phyloP scores from a whole-genome alignment of 2,888 invertebrate genomes.

The Agonum fuliginosum region DNA sequence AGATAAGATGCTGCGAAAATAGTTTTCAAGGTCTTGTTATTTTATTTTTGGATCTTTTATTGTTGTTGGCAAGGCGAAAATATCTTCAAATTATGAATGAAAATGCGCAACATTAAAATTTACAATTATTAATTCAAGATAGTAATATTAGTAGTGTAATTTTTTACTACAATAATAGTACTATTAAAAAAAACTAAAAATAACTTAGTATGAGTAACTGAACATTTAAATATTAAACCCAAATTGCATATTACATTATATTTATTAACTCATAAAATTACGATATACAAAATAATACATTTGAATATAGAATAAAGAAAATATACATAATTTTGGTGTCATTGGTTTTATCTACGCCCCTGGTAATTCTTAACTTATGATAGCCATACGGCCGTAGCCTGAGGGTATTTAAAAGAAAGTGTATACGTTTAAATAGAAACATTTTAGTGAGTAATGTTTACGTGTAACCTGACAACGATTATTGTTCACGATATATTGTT shows the following conservation, averaged over 20 bases:
- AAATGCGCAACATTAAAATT: not conserved
- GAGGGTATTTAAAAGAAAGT: conserved; percentile 39
- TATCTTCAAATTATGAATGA: not conserved
- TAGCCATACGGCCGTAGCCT: conserved; percentile 20
- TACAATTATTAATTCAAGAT: not conserved
- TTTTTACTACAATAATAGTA: no score
- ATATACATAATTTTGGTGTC: conserved; percentile 1
- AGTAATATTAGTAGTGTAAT: no score
- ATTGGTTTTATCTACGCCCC: conserved; percentile 18
- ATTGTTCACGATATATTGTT: conserved; percentile 6
- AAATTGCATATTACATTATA: not conserved
- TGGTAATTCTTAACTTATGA: conserved; percentile 30
- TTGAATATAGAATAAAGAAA: conserved; percentile 10
- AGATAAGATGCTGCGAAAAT: not conserved
- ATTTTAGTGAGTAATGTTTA: conserved; percentile 1
- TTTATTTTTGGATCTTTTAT: not conserved
- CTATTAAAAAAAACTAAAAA: not conserved
- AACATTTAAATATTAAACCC: no score
- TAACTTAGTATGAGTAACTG: no score
- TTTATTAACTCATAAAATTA: conserved; percentile 7
- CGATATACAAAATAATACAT: conserved; percentile 13
- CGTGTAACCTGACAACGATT: not conserved
- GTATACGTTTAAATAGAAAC: conserved; percentile 27
- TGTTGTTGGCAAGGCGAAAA: not conserved
- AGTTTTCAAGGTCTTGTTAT: conserved; percentile 8